Evolutionary conservation across 1,140 invertebrate species (phyloP), one percentile per base, ranked within the genome.

Genomic region (Drosophila rufa): DNA sequence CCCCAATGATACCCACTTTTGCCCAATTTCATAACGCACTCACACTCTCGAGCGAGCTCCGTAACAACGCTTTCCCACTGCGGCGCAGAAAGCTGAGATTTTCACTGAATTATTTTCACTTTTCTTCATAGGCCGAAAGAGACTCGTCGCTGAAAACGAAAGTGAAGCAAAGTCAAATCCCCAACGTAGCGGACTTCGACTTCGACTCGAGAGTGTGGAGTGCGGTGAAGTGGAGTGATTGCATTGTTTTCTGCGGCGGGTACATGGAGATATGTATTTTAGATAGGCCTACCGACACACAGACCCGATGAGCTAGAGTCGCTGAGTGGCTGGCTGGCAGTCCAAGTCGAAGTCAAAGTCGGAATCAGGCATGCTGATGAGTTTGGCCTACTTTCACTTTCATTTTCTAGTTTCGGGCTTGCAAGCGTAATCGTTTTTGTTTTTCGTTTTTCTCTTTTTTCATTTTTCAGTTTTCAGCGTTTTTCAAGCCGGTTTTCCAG

Each of bases 361-460:
- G 75, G 75, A 78, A 56, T 70, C 62, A 59, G 64, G 76, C 62
- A 87, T 77, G 76, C 76, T 86, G 84, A 87, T 87, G 84, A 89
- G 83, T 89, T 87, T 87, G 84, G 84, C 83, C 83, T 83, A 89
- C 83, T 87, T 87, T 87, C 83, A 87, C 83, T 87, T 89, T 87
- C 83, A 71, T 87, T 82, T 76, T 84, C 66, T 84, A 80, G 73
- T 68, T 79, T 67, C 66, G 67, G 67, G 79, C 73, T 70, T 78
- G 53, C 75, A 64, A 60, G 70, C 70, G 70, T 74, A 64, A 75
- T 75, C 65, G 42, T 67, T 73, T 80, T 65, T 59, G 43, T 56
- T 77, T 64, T 71, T 82, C 69, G 46, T 65, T 45, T 66, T 61
- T 57, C 58, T 68, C 59, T 66, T 57, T 57, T 38, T 65, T 51